Percentiles rank a stretch among this genome's conserved stretches.
phyloP scores from a whole-genome alignment of 2,888 invertebrate species.

The Torymus auratus region DNA sequence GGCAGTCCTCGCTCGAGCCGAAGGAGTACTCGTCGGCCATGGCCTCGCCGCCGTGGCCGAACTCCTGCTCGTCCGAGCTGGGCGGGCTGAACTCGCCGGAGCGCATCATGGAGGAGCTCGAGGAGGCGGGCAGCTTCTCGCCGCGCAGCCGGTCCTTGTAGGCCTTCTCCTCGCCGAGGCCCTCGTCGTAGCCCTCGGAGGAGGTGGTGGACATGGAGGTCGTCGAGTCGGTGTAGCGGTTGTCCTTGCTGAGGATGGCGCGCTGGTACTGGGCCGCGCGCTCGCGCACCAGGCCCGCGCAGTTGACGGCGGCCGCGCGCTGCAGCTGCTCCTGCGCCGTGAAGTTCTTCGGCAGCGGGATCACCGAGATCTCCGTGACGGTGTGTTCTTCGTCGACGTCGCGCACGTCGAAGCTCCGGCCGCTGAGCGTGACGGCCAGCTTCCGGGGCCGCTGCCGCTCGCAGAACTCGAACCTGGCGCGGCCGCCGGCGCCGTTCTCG shows the following conservation, averaged over 20 bases:
- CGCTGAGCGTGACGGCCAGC: constrained; percentile 85
- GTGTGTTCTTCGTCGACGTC: constrained; percentile 83
- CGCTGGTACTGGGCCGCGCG: constrained; percentile 78
- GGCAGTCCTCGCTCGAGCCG: constrained; percentile 78
- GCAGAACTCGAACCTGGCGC: constrained; percentile 63
- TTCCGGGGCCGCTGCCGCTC: constrained; percentile 81
- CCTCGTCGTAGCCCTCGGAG: constrained; percentile 77
- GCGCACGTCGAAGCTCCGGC: constrained; percentile 86
- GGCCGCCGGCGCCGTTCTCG: constrained; percentile 68
- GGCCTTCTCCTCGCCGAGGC: constrained; percentile 84
- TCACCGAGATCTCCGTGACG: constrained; percentile 81
- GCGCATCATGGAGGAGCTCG: constrained; percentile 62
- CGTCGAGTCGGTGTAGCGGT: constrained; percentile 72
- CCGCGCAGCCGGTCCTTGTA: constrained; percentile 83
- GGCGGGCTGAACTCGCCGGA: constrained; percentile 75
- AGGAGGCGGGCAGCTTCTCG: constrained; percentile 70
- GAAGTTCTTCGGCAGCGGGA: constrained; percentile 77
- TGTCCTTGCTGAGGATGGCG: constrained; percentile 71
- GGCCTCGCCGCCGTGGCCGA: constrained; percentile 80
- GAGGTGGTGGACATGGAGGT: constrained; percentile 75
- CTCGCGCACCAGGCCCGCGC: constrained; percentile 78
- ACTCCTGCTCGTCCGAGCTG: constrained; percentile 79
- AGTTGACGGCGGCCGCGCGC: constrained; percentile 76
- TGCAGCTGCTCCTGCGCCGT: constrained; percentile 9
- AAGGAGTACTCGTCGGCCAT: constrained; percentile 78